Evolutionary conservation across 23 tunicate species (phyloP).

Genomic region (Halocynthia roretzi): DNA sequence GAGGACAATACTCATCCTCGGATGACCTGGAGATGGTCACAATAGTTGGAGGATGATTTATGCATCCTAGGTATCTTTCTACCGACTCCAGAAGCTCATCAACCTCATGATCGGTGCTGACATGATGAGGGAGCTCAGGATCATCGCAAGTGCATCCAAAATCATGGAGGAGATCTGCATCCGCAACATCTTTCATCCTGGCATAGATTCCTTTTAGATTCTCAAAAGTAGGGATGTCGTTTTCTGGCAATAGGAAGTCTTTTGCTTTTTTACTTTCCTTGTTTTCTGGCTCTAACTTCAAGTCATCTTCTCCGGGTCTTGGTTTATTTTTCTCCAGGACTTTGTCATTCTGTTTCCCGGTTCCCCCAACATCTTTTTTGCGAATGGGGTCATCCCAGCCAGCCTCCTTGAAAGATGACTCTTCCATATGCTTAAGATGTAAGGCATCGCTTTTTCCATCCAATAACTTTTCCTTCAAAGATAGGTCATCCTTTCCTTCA

Average conservation of each 20-base stretch:
- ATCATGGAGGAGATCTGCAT: conserved; percentile 41
- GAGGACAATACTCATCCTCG: conserved; percentile 21
- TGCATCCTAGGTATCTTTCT: conserved; percentile 4
- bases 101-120: conserved; percentile 35
- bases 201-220: neutral
- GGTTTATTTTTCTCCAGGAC: conserved; percentile 1
- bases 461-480: no score
- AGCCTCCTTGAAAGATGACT: no score
- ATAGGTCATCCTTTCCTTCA: no score
- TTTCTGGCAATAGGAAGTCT: neutral
- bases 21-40: conserved; percentile 50
- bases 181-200: neutral
- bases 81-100: neutral
- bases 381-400: no score
- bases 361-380: no score
- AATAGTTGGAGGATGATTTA: conserved; percentile 19
- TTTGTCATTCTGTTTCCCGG: no score
- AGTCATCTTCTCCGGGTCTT: conserved; percentile 10
- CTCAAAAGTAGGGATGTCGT: neutral
- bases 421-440: no score
- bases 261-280: conserved; percentile 37
- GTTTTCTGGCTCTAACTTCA: conserved; percentile 9
- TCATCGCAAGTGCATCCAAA: conserved; percentile 72
- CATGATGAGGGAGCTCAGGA: conserved; percentile 61
- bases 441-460: no score